Evolutionary conservation across 2,113 vertebrate genomes (phyloP).

Genomic region (Ptilorrhoa leucosticta): DNA sequence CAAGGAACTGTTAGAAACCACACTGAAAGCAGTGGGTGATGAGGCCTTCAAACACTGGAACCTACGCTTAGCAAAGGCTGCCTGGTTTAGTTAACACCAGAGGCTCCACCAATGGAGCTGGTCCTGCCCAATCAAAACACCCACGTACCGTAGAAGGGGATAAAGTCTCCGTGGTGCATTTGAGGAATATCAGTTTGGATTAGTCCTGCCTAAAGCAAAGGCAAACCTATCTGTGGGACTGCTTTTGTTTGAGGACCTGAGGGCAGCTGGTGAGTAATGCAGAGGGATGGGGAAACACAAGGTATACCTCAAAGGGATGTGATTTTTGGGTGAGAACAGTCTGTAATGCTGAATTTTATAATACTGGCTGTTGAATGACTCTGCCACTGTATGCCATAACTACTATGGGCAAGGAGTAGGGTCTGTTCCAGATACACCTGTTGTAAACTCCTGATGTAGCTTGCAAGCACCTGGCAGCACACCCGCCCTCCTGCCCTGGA

Average conservation of each 20-base stretch:
- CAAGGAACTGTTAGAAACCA: neutral
- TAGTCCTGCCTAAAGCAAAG: neutral
- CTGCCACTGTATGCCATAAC: neutral
- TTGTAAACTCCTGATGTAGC: neutral
- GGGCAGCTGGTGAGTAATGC: neutral
- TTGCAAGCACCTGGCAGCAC: neutral
- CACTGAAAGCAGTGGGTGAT: neutral
- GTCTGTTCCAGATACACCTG: neutral
- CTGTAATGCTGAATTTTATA: neutral
- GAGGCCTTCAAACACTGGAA: neutral
- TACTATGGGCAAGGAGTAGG: neutral
- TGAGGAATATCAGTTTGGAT: neutral
- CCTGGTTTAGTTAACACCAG: neutral
- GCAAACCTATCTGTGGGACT: neutral
- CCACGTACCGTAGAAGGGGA: neutral
- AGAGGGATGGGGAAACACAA: neutral
- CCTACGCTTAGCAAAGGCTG: neutral
- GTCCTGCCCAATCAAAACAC: neutral
- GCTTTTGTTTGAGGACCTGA: accelerated
- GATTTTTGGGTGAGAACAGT: neutral
- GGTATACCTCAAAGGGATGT: neutral
- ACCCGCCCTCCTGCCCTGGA: neutral
- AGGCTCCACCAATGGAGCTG: neutral
- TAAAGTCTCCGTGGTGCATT: neutral
- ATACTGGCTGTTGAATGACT: neutral